Evolutionary conservation across 2,888 invertebrate genomes (phyloP), one percentile per base, ranked within the genome.

Genomic region (Lysandra coridon): DNA sequence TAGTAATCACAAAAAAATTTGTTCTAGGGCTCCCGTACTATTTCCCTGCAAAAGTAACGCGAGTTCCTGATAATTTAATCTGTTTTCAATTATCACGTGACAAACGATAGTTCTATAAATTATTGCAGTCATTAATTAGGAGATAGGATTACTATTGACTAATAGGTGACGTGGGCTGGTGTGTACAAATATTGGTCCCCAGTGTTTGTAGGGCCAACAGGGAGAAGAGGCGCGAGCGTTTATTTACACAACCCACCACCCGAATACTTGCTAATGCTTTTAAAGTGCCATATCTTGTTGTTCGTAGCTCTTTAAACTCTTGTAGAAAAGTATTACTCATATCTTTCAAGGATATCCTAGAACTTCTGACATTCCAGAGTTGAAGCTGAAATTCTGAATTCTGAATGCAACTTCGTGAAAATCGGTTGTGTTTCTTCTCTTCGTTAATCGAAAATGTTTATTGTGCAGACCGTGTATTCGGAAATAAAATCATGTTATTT

Each of bases 111-210:
- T 69, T 33, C 30, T 4, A 14, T 69, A 14, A 69, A 69, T 69
- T 14, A 69, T 69, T 69, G 69, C 14, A 69, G 33, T 69, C 14
- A 69, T 69, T 69, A 69, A 69, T 69, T 37, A 37, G 37, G 33
- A 37, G 69, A 69, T 69, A 69, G 33, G 33, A 69, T 69, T 69
- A 69, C 69, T 37, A 69, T 69, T 69, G 69, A 69, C 33, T 69
- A 69, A 37, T 69, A 33, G 69, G 69, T 69, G 69, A 69, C 69
- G 33, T 33, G 69, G 30, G 23, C 33, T 69, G 69, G 30, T 69
- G 69, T 62, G n/a, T 33, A 37, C 69, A 69, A 69, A 69, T 69
- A 69, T 69, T 69, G 30, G 37, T 37, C 69, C 33, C 14, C 12
- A 30, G 17, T 37, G 69, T 69, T 69, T 37, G 69, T 14, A 69